Conservation (phyloP, 2,113 vertebrate species). For the Nothocercus nigrocapillus region DNA sequence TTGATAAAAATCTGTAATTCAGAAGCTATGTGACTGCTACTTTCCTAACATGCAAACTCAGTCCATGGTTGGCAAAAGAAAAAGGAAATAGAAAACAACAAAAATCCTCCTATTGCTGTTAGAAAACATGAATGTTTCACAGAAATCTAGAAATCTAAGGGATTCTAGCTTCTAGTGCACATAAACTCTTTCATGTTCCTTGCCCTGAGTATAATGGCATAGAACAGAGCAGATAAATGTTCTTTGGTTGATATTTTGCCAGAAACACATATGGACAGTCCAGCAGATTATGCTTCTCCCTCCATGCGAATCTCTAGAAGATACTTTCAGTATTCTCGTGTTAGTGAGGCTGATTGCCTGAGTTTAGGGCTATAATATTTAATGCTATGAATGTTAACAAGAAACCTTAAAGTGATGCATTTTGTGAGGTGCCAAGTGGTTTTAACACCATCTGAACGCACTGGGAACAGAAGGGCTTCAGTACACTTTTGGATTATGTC, state of each 20-base stretch:
- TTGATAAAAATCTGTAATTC: not conserved
- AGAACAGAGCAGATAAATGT: not conserved
- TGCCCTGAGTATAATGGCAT: not conserved
- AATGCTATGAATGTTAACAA: not conserved
- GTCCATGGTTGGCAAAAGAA: not conserved
- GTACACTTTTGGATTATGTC: not conserved
- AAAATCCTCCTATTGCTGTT: not conserved
- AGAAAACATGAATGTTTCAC: not conserved
- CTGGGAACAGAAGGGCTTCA: not conserved
- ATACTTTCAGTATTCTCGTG: not conserved
- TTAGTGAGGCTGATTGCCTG: not conserved
- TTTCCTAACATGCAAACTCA: not conserved
- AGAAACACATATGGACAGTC: not conserved
- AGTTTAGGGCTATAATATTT: not conserved
- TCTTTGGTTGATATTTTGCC: not conserved
- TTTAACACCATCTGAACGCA: not conserved
- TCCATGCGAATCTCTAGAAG: not conserved
- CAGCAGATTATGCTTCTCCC: not conserved
- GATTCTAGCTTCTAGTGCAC: not conserved
- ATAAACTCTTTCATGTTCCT: not conserved
- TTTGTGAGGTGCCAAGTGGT: not conserved
- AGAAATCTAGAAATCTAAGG: not conserved
- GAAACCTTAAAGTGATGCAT: not conserved
- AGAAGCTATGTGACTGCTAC: not conserved
- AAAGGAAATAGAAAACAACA: not conserved